These are phyloP conservation scores for Drosophila nigrodunni DNA, from an alignment of 1,140 invertebrate genomes.

Conservation along the genomic window DNA sequence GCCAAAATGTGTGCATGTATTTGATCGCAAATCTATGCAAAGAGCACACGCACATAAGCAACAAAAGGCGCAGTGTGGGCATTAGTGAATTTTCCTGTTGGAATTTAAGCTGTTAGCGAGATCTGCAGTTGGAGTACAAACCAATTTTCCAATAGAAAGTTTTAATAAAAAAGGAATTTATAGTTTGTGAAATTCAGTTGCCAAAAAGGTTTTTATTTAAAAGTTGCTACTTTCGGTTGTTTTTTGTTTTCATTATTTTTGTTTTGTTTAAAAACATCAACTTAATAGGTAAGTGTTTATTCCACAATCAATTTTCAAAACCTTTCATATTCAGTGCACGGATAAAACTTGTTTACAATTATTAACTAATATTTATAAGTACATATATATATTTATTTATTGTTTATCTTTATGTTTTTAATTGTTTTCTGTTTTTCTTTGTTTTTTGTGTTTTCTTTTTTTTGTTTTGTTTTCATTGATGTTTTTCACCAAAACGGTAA, in stretches of 20 bases:
- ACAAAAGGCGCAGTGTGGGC: too few species aligned
- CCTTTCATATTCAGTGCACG: constrained; percentile 78
- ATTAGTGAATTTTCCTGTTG: too few species aligned
- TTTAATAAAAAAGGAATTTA: constrained; percentile 51
- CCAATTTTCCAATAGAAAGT: background rate
- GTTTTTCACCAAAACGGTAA: constrained; percentile 69
- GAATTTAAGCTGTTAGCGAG: too few species aligned
- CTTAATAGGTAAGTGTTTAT: constrained; percentile 74
- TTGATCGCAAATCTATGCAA: too few species aligned
- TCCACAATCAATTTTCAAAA: constrained; percentile 79
- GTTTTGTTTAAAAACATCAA: constrained; percentile 81
- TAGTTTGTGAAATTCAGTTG: constrained; percentile 59
- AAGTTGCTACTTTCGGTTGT: constrained; percentile 62
- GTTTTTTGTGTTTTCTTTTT: constrained; percentile 10
- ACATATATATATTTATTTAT: constrained; percentile 28
- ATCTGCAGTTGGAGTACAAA: too few species aligned
- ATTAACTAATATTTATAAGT: constrained; percentile 35
- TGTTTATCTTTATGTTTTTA: constrained; percentile 20
- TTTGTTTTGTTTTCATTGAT: constrained; percentile 38
- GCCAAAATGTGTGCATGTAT: too few species aligned
- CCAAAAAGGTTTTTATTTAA: constrained; percentile 83
- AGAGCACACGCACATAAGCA: too few species aligned
- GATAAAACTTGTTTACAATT: constrained; percentile 77
- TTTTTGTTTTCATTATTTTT: constrained; percentile 29
- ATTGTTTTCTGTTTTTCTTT: constrained; percentile 36